Evolutionary conservation across 2,113 vertebrate genomes (phyloP), one percentile per base, ranked within the genome.

Genomic region (Halcyon malimbica): DNA sequence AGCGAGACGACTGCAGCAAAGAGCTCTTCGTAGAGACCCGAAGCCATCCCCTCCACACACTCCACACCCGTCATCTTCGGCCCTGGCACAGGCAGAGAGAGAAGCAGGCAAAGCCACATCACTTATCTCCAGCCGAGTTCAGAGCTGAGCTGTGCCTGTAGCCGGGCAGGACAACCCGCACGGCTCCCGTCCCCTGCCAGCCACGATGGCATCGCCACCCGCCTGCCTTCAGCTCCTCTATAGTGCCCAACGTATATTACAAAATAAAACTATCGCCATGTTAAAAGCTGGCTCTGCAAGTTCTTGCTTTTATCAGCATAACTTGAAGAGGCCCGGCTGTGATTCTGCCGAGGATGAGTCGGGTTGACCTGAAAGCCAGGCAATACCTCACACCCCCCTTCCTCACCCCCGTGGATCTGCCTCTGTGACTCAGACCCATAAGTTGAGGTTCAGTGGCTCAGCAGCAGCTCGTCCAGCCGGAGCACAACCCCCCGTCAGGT

Each of bases 1-100:
- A 99, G 98, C 0, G 98, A 99, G 37, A 99, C 98, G 1, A 99
- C 21, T 0, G 96, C 87, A 0, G 97, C 98, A 65, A 99, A 99
- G 39, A 99, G 98, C 75, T 99, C 99, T 39, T 99, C 99, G 4
- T 99, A 99, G 44, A 99, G 98, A 46, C 99, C 99, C 0, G 98
- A 95, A 11, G 99, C 99, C 99, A 99, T 99, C 2, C 99, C 99
- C 13, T 99, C 97, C 25, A 99, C 98, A 39, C 99, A 99, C 96
- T 99, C 99, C 75, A 88, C 60, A 0, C 99, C 99, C 0, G 98
- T 99, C 97, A 99, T 83, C 95, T 99, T 98, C 4, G 98, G 98
- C 67, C 98, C 99, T 99, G 82, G 53, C 28, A 26, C 28, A 24
- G 17, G 1, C 8, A 39, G 41, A 74, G 59, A 26, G 75, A 71